Percentiles rank a stretch among this genome's conserved stretches.
phyloP scores from a whole-genome alignment of 2,797 vertebrate genomes.

The Myoxocephalus aenaeus region DNA sequence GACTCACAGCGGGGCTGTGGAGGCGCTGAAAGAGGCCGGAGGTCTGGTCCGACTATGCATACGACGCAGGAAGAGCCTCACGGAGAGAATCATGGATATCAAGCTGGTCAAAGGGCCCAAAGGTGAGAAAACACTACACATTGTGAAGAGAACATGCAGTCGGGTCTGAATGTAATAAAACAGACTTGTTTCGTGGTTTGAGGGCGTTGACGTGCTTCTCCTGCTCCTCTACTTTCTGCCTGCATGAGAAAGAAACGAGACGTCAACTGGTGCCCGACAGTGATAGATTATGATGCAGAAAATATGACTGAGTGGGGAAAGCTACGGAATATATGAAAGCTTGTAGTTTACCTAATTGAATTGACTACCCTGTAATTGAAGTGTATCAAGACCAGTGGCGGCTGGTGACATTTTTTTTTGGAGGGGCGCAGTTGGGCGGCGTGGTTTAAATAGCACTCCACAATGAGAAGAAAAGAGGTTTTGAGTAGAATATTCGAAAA shows the following conservation, averaged over 20 bases:
- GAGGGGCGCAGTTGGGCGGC: no score
- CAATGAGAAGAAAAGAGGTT: no score
- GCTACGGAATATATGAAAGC: neutral
- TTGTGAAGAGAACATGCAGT: neutral
- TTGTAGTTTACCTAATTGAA: neutral
- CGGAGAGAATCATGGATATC: slow-evolving; percentile 95
- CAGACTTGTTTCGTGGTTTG: neutral
- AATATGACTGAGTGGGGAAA: neutral
- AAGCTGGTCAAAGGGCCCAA: slow-evolving; percentile 98
- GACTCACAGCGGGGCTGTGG: slow-evolving; percentile 97
- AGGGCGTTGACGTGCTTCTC: neutral
- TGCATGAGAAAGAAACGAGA: neutral
- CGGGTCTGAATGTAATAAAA: neutral
- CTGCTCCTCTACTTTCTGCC: neutral
- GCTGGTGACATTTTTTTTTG: no score
- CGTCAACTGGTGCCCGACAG: neutral
- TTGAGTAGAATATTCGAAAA: no score
- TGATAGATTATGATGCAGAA: neutral
- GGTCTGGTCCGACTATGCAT: slow-evolving; percentile 93
- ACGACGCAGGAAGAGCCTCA: slow-evolving; percentile 90
- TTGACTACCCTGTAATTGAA: neutral
- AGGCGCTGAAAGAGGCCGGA: slow-evolving; percentile 95
- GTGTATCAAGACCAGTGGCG: neutral
- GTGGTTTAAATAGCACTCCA: no score
- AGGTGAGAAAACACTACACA: slow-evolving; percentile 80